A percentile compares a stretch with the other conserved stretches of the same genome.
Conservation (phyloP, 2,888 invertebrate species). For the Dryobota labecula region DNA sequence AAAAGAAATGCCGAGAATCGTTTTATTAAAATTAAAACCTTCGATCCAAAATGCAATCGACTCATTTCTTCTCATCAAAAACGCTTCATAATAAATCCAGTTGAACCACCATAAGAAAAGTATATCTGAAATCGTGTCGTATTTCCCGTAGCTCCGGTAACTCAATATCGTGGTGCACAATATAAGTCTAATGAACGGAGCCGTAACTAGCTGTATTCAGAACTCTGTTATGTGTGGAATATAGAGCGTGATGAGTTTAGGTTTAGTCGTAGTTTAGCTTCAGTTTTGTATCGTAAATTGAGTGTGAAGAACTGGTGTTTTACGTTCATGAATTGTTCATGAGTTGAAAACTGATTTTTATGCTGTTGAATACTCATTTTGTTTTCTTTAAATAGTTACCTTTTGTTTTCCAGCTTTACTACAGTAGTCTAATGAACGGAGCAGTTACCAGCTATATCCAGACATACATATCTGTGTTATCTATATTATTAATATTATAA, state of each 20-base stretch:
- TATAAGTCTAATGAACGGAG: constrained; percentile 62
- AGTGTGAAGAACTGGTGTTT: not conserved
- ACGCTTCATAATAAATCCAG: constrained; percentile 9
- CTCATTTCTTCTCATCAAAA: not conserved
- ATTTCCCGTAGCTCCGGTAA: constrained; percentile 53
- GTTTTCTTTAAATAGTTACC: not conserved
- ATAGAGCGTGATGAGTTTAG: constrained; percentile 29
- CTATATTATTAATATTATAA: no score
- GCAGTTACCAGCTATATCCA: no score
- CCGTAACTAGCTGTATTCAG: constrained; percentile 66
- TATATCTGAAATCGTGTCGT: constrained; percentile 30
- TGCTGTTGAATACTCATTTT: not conserved
- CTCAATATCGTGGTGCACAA: constrained; percentile 61
- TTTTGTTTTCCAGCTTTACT: not conserved
- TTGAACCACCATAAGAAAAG: constrained; percentile 38
- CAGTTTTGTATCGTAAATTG: not conserved
- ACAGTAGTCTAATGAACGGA: not conserved
- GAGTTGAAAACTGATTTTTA: not conserved
- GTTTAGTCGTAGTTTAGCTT: constrained; percentile 7
- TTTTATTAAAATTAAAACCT: not conserved
- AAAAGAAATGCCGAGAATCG: no score
- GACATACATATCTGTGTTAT: no score
- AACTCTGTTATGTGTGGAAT: constrained; percentile 39
- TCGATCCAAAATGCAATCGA: not conserved
- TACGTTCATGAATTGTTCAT: not conserved